phyloP scores from a whole-genome alignment of 2,797 vertebrate species.

The Anguilla pacifica region DNA sequence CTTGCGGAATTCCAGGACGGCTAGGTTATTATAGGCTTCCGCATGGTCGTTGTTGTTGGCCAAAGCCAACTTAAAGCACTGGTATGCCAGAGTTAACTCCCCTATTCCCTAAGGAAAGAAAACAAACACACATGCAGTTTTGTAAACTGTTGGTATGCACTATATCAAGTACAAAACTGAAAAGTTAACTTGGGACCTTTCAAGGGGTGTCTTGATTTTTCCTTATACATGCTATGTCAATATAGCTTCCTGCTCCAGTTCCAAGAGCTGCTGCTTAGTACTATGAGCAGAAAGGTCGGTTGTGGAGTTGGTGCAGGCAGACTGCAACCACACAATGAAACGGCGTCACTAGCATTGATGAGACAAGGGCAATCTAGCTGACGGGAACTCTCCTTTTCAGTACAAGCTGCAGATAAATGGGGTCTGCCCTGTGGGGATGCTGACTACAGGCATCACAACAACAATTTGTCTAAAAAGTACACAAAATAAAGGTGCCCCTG shows the following conservation, averaged over 20 bases:
- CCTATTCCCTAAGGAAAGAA: slow-evolving; percentile 82
- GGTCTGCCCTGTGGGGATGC: background rate
- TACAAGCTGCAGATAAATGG: background rate
- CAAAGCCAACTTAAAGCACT: slow-evolving; percentile 90
- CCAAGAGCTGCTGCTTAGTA: background rate
- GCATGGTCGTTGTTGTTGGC: slow-evolving; percentile 89
- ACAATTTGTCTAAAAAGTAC: background rate
- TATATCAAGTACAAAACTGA: background rate
- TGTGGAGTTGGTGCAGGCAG: background rate
- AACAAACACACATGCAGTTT: slow-evolving; percentile 14
- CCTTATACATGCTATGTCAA: background rate
- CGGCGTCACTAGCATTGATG: background rate
- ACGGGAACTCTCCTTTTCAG: background rate
- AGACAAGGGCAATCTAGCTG: background rate
- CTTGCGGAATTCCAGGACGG: slow-evolving; percentile 89
- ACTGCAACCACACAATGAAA: too few species aligned
- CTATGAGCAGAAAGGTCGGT: background rate
- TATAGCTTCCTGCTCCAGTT: background rate
- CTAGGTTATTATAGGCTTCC: slow-evolving; percentile 95
- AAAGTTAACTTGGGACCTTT: background rate
- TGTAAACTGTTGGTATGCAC: background rate
- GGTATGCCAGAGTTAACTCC: slow-evolving; percentile 86
- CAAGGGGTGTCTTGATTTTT: too few species aligned
- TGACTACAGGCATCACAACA: background rate
- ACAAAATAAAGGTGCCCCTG: background rate